These are phyloP conservation scores for Musca domestica DNA, from an alignment of 1,140 invertebrate species.

Conservation along the genomic window DNA sequence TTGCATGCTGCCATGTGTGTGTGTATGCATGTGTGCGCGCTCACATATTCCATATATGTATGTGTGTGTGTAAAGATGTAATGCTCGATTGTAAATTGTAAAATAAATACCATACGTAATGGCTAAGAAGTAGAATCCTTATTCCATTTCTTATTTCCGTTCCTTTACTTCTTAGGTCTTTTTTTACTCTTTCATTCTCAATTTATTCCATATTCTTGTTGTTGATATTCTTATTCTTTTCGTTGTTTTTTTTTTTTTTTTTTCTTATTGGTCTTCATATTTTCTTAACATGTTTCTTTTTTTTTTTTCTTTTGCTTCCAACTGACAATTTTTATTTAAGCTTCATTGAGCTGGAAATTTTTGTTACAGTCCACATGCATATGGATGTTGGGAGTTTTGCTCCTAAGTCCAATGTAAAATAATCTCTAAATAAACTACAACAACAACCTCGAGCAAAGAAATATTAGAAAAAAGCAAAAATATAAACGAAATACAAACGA, in stretches of 20 bases:
- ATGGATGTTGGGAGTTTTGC: no score
- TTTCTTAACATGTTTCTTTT: neutral
- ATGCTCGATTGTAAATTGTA: neutral
- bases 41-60: neutral
- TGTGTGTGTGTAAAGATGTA: neutral
- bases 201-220: no score
- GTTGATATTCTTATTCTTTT: no score
- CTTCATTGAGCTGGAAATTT: conserved; percentile 19
- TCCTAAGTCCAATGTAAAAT: no score
- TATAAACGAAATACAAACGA: no score
- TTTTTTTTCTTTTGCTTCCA: neutral
- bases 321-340: conserved; percentile 20
- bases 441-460: no score
- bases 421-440: no score
- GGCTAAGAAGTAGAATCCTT: conserved; percentile 2
- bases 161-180: no score
- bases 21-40: no score
- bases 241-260: neutral
- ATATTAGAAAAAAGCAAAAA: no score
- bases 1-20: no score
- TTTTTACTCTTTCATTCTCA: no score
- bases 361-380: neutral
- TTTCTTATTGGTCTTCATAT: neutral
- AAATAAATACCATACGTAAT: conserved; percentile 13
- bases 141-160: neutral